phyloP scores from a whole-genome alignment of 2,797 vertebrate species.

The Xiphorhynchus erythropygius region DNA sequence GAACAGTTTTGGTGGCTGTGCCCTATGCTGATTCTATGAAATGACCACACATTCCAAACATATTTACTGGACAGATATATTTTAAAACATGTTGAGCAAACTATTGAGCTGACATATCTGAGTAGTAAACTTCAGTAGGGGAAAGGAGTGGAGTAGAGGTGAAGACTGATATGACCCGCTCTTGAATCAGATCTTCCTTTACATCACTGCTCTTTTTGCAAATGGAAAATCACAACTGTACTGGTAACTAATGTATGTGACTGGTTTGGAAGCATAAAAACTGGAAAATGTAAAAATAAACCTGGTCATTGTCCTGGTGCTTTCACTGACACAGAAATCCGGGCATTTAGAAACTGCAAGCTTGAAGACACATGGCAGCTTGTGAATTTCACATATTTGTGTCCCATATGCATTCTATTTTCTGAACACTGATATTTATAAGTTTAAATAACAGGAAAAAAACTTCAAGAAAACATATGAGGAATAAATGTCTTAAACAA shows the following conservation, averaged over 20 bases:
- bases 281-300: neutral
- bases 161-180: neutral
- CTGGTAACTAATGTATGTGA: neutral
- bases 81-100: neutral
- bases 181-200: neutral
- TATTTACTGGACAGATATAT: neutral
- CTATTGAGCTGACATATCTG: neutral
- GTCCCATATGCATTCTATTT: neutral
- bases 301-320: neutral
- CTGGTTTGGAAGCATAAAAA: neutral
- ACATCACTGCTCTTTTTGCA: neutral
- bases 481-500: neutral
- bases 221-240: neutral
- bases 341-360: neutral
- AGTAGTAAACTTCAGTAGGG: neutral
- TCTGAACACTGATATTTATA: neutral
- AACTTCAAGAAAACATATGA: slow-evolving; percentile 15
- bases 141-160: neutral
- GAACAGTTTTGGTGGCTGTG: neutral
- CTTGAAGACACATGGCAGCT: neutral
- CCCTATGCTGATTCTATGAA: neutral
- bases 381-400: neutral
- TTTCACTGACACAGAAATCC: neutral
- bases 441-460: slow-evolving; percentile 15
- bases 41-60: neutral